A percentile compares a stretch with the other conserved stretches of the same genome.
Evolutionary conservation across 2,113 vertebrate genomes (phyloP).

Genomic region (Tyrannus savana): DNA sequence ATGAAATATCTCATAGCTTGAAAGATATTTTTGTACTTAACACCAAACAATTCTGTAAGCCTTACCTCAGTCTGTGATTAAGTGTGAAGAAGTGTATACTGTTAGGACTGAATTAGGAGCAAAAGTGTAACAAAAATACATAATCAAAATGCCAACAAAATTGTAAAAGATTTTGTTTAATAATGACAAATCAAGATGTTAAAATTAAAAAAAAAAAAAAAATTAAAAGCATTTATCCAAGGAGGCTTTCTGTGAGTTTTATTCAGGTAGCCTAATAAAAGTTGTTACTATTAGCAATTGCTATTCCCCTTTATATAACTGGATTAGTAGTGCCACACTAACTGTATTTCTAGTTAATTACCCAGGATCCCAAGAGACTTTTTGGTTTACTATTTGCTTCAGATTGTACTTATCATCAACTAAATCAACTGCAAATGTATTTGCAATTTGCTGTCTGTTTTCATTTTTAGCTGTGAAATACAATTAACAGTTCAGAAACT

Average conservation of each 20-base stretch:
- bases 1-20: background rate
- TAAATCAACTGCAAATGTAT: background rate
- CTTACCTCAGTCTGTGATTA: background rate
- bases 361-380: background rate
- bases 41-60: background rate
- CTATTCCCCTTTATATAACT: background rate
- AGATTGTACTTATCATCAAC: background rate
- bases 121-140: background rate
- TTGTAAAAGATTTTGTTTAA: background rate
- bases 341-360: background rate
- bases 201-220: background rate
- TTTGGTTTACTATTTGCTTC: background rate
- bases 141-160: background rate
- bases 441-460: slow-evolving; percentile 12
- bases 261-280: background rate
- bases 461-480: background rate
- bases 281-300: background rate
- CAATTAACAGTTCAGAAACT: background rate
- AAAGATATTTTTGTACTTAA: background rate
- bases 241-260: background rate
- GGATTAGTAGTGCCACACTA: background rate
- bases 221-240: background rate
- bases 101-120: background rate
- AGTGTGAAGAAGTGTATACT: background rate
- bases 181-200: background rate